Evolutionary conservation across 2,797 vertebrate species (phyloP), one percentile per base, ranked within the genome.

Genomic region (Lindbergichthys nudifrons): DNA sequence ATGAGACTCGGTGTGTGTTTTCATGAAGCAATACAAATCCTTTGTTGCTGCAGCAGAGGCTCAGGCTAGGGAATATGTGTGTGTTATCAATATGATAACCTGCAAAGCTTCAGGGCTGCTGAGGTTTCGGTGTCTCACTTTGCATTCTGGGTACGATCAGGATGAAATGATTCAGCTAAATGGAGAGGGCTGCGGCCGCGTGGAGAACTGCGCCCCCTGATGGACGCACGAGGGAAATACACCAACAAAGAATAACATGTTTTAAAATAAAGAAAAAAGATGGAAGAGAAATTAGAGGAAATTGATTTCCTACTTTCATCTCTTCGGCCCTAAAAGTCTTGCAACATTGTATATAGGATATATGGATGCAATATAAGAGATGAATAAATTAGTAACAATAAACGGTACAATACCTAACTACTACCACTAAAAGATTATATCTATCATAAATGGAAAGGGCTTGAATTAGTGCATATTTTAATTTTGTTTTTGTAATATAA

Each of bases 121-220:
- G 75, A 77, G 91, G 85, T 91, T 90, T 89, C 82, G 75, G 81
- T 74, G 90, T 85, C 88, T 91, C 94, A 94, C 93, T 94, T 91
- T 94, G 95, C 94, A 94, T 95, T 95, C 85, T 95, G 95, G 94
- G 95, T 88, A 95, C 64, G 90, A 94, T 90, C 32, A 36, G 89
- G 93, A 91, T 88, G 86, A 92, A 93, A 79, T 86, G 88, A 94
- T 85, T 92, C 92, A 91, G 73, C 74, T 82, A 65, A 88, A 81
- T 71, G 21, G 41, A 36, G 75, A 48, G n/a, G 63, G 65, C 77
- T 59, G 69, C 54, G 32, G 51, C 26, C 14, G 72, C 45, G 39
- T 51, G 82, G 77, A 13, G 70, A 87, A 73, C 73, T 26, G 87
- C 80, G 84, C 90, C 93, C 64, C 89, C 91, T 50, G 4, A 14